phyloP scores from a whole-genome alignment of 2,113 vertebrate species.

The Passerina amoena region DNA sequence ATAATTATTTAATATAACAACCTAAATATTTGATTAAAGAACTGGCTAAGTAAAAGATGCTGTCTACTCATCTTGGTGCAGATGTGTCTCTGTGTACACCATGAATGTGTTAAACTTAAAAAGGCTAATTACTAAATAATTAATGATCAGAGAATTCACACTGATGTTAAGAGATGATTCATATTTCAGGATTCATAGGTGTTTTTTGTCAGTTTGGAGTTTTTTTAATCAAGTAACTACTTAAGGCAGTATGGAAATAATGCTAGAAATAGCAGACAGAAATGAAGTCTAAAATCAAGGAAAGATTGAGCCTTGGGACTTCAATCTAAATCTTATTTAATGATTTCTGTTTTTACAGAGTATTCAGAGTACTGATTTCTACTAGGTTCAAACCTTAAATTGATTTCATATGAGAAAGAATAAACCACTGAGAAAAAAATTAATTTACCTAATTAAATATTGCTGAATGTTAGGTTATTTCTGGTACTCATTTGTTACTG shows the following conservation, averaged over 20 bases:
- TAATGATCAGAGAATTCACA: neutral
- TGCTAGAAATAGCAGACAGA: neutral
- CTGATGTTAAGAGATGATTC: neutral
- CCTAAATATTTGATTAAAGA: neutral
- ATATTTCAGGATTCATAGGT: neutral
- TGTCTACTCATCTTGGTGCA: neutral
- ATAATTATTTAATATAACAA: neutral
- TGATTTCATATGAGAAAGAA: neutral
- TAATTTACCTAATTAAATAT: neutral
- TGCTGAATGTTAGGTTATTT: neutral
- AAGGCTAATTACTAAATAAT: neutral
- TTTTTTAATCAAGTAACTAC: neutral
- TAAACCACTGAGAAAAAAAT: neutral
- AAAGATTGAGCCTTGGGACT: neutral
- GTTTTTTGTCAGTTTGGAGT: fast-evolving
- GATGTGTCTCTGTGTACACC: neutral
- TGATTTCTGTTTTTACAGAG: neutral
- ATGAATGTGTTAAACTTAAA: neutral
- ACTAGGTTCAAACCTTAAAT: neutral
- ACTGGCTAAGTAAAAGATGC: neutral
- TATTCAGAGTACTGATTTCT: neutral
- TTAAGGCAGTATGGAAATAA: neutral
- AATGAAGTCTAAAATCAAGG: neutral
- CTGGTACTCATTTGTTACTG: neutral
- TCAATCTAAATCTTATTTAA: neutral